Conservation (phyloP, 1,140 invertebrate genomes). For the Cyrtorhinus lividipennis region DNA sequence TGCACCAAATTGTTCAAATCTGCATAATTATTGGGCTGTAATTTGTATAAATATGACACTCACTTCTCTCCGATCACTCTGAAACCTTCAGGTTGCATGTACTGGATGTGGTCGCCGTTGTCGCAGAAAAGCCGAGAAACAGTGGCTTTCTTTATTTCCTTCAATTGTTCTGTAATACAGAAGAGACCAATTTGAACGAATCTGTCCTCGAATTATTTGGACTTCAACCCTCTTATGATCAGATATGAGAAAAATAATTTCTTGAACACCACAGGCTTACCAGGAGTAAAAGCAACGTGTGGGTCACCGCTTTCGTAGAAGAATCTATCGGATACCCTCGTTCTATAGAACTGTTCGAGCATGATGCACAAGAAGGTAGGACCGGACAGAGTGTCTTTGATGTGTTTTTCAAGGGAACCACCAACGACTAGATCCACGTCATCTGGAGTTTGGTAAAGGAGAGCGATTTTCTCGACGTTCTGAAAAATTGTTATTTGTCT, state of each 20-base stretch:
- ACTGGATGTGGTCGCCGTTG: conserved; percentile 57
- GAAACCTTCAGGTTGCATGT: conserved; percentile 57
- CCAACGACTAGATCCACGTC: conserved; percentile 84
- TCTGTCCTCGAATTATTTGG: too few relatives aligned
- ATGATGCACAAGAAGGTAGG: conserved; percentile 87
- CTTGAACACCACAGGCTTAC: too few relatives aligned
- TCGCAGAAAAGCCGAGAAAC: conserved; percentile 76
- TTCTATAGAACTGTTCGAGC: conserved; percentile 72
- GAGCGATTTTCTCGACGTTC: conserved; percentile 47
- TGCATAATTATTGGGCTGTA: too few relatives aligned
- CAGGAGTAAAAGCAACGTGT: conserved; percentile 46
- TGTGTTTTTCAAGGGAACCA: conserved; percentile 60
- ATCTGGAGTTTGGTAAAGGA: conserved; percentile 51
- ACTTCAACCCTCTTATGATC: too few relatives aligned
- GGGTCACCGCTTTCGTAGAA: conserved; percentile 63
- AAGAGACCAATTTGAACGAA: conserved; percentile 17
- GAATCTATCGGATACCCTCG: conserved; percentile 65
- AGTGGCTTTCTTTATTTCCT: conserved; percentile 66
- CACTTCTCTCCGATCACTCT: conserved; percentile 40
- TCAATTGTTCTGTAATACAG: conserved; percentile 54
- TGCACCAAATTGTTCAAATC: too few relatives aligned
- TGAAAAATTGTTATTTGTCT: too few relatives aligned
- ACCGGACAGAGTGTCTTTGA: conserved; percentile 63
- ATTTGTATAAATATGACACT: too few relatives aligned
- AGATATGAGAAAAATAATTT: too few relatives aligned